A percentile compares a stretch with the other conserved stretches of the same genome.
These are phyloP conservation scores for Tupaia tana DNA, from an alignment of 2,113 vertebrate species.

Conservation along the genomic window DNA sequence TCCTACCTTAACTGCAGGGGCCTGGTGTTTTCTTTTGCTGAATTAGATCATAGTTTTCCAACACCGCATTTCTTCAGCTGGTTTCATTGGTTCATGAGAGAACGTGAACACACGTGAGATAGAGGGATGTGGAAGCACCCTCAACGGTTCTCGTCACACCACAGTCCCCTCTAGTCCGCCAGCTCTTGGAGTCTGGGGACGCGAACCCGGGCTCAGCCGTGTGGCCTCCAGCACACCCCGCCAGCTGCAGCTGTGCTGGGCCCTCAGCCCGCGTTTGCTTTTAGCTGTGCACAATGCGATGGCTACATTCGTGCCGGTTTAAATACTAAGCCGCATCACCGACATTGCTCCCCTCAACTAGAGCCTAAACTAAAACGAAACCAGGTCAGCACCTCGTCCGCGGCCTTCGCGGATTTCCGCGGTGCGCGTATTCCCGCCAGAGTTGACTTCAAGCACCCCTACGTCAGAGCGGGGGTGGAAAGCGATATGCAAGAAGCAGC, in stretches of 20 bases:
- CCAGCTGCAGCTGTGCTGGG: too few relatives aligned
- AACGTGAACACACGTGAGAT: too few relatives aligned
- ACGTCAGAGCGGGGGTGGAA: background rate
- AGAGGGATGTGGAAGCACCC: too few relatives aligned
- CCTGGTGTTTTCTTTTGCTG: background rate
- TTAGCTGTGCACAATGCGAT: background rate
- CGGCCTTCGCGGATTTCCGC: background rate
- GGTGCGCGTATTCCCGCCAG: background rate
- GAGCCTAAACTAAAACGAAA: background rate
- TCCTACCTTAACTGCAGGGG: fast-evolving
- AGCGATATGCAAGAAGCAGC: background rate
- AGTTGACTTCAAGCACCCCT: too few relatives aligned
- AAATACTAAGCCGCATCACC: background rate
- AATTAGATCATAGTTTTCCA: background rate
- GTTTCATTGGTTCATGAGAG: too few relatives aligned
- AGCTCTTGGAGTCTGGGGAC: too few relatives aligned
- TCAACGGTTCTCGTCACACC: too few relatives aligned
- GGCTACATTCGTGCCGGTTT: background rate
- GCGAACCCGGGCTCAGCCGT: too few relatives aligned
- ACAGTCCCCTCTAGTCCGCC: too few relatives aligned
- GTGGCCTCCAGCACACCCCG: too few relatives aligned
- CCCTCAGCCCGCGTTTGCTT: too few relatives aligned
- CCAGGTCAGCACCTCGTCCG: background rate
- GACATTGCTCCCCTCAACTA: background rate
- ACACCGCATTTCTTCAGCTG: too few relatives aligned